Evolutionary conservation across 2,113 vertebrate species (phyloP).

Genomic region (Argyrosomus japonicus): DNA sequence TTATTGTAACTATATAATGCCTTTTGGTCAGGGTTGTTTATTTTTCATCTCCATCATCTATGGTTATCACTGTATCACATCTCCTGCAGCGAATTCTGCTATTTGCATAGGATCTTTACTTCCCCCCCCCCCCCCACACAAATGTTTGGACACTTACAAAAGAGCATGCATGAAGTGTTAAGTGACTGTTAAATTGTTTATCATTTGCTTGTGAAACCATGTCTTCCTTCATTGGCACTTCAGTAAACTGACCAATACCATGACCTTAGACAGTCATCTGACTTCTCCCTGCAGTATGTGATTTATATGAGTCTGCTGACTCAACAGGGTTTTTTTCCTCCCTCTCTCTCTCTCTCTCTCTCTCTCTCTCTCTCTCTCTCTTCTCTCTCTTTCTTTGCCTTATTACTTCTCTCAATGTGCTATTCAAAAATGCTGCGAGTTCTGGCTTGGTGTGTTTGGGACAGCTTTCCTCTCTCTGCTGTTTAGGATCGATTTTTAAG

Average conservation of each 20-base stretch:
- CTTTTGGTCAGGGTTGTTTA: constrained; percentile 16
- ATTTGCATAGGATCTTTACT: background rate
- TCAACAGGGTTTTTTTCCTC: constrained; percentile 38
- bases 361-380: background rate
- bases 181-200: background rate
- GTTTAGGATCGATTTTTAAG: background rate
- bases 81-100: background rate
- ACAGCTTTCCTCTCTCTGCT: background rate
- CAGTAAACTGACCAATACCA: constrained; percentile 58
- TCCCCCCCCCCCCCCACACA: no score
- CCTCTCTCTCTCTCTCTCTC: no score
- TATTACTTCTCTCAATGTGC: constrained; percentile 25
- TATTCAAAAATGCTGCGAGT: constrained; percentile 9
- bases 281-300: constrained; percentile 69
- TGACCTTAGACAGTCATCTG: constrained; percentile 76
- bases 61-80: background rate
- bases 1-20: constrained; percentile 10
- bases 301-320: constrained; percentile 75
- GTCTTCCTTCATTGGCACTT: constrained; percentile 41
- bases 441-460: constrained; percentile 1
- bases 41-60: constrained; percentile 21
- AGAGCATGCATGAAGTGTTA: constrained; percentile 3
- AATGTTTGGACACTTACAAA: background rate
- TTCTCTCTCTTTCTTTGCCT: background rate
- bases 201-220: constrained; percentile 29